Conservation (phyloP, 1,140 invertebrate genomes). For the Globodera ellingtonae region DNA sequence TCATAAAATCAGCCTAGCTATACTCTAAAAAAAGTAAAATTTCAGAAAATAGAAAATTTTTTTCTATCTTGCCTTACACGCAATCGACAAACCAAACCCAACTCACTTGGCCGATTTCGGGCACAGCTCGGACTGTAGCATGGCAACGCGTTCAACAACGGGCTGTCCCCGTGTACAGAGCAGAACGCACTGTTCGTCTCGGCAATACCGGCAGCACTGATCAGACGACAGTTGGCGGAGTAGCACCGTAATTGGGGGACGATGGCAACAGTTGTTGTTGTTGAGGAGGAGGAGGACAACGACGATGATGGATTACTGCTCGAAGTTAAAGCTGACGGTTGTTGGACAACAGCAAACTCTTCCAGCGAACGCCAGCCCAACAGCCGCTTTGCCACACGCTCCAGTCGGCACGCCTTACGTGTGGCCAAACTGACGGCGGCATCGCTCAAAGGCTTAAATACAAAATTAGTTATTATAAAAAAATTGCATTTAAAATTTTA, state of each 20-base stretch:
- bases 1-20: no score
- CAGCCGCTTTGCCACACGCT: conserved; percentile 26
- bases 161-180: conserved; percentile 21
- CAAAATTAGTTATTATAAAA: no score
- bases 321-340: no score
- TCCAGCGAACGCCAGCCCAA: conserved; percentile 30
- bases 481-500: no score
- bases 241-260: conserved; percentile 20
- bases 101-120: background rate
- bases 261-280: background rate
- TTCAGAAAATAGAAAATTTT: background rate
- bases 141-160: background rate
- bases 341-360: background rate
- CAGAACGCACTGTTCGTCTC: conserved; percentile 21
- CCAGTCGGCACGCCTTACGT: conserved; percentile 18
- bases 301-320: background rate
- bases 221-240: conserved; percentile 31
- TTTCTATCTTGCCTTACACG: no score
- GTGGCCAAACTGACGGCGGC: conserved; percentile 11
- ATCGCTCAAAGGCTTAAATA: background rate
- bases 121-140: conserved; percentile 44
- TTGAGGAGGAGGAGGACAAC: no score
- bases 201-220: background rate
- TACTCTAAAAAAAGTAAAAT: background rate
- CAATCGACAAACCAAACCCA: background rate